Base-by-base conservation (phyloP, 2,113 vertebrate genomes). In the Dicentrarchus labrax region DNA sequence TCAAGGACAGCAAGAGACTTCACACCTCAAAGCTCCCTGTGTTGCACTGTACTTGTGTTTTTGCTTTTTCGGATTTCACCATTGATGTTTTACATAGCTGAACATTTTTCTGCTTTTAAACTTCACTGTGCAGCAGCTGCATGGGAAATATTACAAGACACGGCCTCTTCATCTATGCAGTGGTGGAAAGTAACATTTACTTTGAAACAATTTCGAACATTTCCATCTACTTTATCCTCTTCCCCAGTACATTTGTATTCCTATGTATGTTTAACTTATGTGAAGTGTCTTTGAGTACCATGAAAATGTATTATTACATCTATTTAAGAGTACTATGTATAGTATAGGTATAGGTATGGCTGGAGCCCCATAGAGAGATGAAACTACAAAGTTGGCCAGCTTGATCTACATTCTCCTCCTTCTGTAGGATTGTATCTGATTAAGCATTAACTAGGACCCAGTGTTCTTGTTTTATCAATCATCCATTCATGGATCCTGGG, bases 1-100 rank as follows among this genome's bases (percentile, higher is more conserved):
- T 11, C 6, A 72, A 64, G 21, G 17, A 48, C 74, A 72, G 65
- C 54, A 17, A 51, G 45, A 54, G 51, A 66, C 83, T 70, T 43
- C 67, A 78, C 41, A 56, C 4, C 38, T 67, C 82, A 66, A 15
- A 64, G 22, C 47, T n/a, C 9, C 12, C 19, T 53, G 9, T 53
- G 21, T 16, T 62, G 17, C 4, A 15, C 41, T 72, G 16, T 50
- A 72, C 45, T 39, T 16, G 3, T 39, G 69, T 17, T 4, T 50
- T 60, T 24, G 30, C 48, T 24, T 11, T 8, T 57, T 24, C 41
- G 0, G 2, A 10, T 60, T 82, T 60, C n/a, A 22, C 54, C 16
- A 19, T 8, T 68, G 22, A 38, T 51, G 62, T 22, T 50, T 69
- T 54, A 41, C 12, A 51, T 13, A 62, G 15, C 7, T 5, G 2